A percentile compares a stretch with the other conserved stretches of the same genome.
These are phyloP conservation scores for Macaca mulatta DNA, from an alignment of 2,113 vertebrate genomes.

Conservation along the genomic window DNA sequence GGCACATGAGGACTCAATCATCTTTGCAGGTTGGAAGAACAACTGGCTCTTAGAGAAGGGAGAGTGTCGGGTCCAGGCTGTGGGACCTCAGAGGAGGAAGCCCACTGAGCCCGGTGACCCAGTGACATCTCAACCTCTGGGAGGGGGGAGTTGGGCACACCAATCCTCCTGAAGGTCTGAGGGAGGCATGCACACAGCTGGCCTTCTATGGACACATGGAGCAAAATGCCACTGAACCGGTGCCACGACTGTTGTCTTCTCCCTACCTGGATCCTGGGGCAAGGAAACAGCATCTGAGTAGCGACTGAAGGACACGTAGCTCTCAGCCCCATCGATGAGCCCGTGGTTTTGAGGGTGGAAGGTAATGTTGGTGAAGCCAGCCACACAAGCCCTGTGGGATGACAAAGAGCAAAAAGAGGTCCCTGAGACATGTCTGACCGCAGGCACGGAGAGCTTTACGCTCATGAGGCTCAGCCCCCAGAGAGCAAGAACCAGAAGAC, in stretches of 20 bases:
- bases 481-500: not conserved
- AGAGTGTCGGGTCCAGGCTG: accelerated
- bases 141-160: not conserved
- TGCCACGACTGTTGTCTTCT: not conserved
- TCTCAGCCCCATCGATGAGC: conserved; percentile 70
- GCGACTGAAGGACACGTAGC: conserved; percentile 81
- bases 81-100: not conserved
- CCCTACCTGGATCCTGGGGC: conserved; percentile 86
- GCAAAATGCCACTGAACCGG: not conserved
- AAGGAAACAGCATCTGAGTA: conserved; percentile 73
- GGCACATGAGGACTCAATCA: accelerated
- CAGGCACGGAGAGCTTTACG: accelerated
- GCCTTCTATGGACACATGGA: not conserved
- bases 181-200: accelerated
- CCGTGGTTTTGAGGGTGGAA: not conserved
- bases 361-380: conserved; percentile 85
- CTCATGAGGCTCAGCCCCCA: accelerated
- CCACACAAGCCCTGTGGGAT: conserved; percentile 80
- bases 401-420: not conserved
- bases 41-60: too few species aligned
- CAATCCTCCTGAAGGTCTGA: too few species aligned
- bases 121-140: not conserved
- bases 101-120: not conserved
- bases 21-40: not conserved
- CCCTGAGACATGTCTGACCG: not conserved